These are phyloP conservation scores for Halyomorpha halys DNA, from an alignment of 1,140 invertebrate species.

Conservation along the genomic window DNA sequence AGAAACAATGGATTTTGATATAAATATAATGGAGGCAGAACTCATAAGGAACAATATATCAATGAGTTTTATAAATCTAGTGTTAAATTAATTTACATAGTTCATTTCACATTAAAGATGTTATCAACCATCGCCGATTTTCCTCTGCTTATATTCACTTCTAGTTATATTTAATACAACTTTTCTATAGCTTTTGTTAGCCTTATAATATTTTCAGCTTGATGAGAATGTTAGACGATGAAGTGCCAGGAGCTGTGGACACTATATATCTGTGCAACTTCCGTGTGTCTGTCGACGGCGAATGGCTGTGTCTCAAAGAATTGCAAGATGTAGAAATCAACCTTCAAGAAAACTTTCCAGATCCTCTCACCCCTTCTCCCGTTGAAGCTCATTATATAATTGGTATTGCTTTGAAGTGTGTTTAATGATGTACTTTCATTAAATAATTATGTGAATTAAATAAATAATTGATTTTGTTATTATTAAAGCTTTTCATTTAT, in stretches of 20 bases:
- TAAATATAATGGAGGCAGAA: too few species aligned
- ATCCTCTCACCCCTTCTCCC: slow-evolving; percentile 39
- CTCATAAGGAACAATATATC: too few species aligned
- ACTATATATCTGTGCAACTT: slow-evolving; percentile 97
- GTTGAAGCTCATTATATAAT: slow-evolving; percentile 32
- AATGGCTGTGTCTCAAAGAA: slow-evolving; percentile 94
- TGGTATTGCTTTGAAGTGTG: slow-evolving; percentile 29
- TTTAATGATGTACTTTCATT: not conserved
- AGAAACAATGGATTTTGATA: too few species aligned
- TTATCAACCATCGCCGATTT: too few species aligned
- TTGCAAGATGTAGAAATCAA: slow-evolving; percentile 74
- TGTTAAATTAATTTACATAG: too few species aligned
- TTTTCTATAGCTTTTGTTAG: too few species aligned
- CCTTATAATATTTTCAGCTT: slow-evolving; percentile 14
- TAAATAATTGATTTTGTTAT: not conserved
- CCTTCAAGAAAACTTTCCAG: slow-evolving; percentile 44
- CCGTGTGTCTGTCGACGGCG: slow-evolving; percentile 90
- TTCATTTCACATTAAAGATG: too few species aligned
- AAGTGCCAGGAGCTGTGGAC: slow-evolving; percentile 77
- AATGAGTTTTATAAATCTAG: too few species aligned
- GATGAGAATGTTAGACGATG: slow-evolving; percentile 31
- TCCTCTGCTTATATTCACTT: too few species aligned
- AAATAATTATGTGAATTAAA: not conserved
- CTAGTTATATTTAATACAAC: too few species aligned
- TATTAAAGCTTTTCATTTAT: too few species aligned